phyloP scores from a whole-genome alignment of 2,113 vertebrate species.

The Pachyramphus minor region DNA sequence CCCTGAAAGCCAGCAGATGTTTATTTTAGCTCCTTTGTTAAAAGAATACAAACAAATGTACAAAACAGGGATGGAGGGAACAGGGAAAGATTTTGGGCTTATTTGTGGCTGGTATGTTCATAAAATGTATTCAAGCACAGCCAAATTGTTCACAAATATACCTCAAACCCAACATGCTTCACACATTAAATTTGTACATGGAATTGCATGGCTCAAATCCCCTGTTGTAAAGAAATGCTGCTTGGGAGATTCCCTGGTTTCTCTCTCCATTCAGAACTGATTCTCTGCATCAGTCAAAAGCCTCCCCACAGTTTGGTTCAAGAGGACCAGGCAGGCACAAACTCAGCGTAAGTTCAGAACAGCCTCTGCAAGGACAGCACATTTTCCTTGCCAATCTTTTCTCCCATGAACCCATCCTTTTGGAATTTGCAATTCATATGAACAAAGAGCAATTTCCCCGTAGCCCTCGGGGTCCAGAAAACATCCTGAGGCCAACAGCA shows the following conservation, averaged over 20 bases:
- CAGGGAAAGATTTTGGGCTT: not conserved
- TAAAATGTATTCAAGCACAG: not conserved
- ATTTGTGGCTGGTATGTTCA: not conserved
- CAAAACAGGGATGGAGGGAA: not conserved
- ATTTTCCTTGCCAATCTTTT: not conserved
- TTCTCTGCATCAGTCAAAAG: not conserved
- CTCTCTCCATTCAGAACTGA: not conserved
- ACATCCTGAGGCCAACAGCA: not conserved
- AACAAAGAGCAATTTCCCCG: not conserved
- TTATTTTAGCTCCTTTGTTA: conserved; percentile 21
- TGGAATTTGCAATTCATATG: not conserved
- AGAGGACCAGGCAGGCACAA: not conserved
- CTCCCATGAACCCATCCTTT: not conserved
- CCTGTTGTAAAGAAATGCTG: not conserved
- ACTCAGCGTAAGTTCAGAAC: not conserved
- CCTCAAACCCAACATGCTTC: not conserved
- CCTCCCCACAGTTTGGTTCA: not conserved
- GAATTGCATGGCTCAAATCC: not conserved
- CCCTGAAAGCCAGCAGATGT: conserved; percentile 53
- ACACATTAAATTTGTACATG: not conserved
- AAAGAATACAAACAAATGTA: conserved; percentile 3
- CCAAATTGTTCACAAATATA: not conserved
- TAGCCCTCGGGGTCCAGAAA: not conserved
- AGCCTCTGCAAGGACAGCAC: not conserved
- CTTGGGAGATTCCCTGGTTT: not conserved